Base-by-base conservation (phyloP, 2,888 invertebrate genomes). In the Acrobasis consociella region DNA sequence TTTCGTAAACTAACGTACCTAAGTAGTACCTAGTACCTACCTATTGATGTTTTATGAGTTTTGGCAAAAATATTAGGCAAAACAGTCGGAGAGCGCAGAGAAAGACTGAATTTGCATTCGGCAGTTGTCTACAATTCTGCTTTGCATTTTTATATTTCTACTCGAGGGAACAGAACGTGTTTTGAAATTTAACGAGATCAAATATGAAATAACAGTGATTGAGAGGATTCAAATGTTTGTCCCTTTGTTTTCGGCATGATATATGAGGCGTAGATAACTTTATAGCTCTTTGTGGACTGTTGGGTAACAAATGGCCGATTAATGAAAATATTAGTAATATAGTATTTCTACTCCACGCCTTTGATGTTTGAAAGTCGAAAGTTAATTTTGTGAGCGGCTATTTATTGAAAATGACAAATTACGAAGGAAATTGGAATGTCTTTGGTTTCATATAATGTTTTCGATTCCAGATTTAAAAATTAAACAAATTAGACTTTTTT, bases 31-130 rank as follows among this genome's bases (percentile, higher is more conserved):
- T 3, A 5, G 31, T 31, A n/a, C 5, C 3, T 42, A 42, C 5
- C 1, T 50, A 8, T 31, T 52, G 2, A 31, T 37, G 16, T 49
- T 59, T 49, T 59, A 49, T 49, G 9, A 1, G 31, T n/a, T 9
- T 55, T 39, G n/a, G 39, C 9, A n/a, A 60, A 66, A 72, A 67
- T 67, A 65, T 63, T 65, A 69, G 67, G 64, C 71, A 56, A 66
- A 71, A 62, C 68, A 69, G 65, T 65, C 62, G 67, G 67, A 65
- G 71, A 70, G 71, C 63, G 70, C 67, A 65, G 58, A 69, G 68
- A 71, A 67, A 77, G 66, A 80, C 80, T 74, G 80, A 80, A 86
- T 87, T 86, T 82, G 76, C 82, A 86, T 86, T 79, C 80, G 73
- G 64, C 72, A 71, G 74, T 79, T 74, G 78, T 72, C 72, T 70